Conservation (phyloP, 2,888 invertebrate genomes). For the Ernsta delagoae region DNA sequence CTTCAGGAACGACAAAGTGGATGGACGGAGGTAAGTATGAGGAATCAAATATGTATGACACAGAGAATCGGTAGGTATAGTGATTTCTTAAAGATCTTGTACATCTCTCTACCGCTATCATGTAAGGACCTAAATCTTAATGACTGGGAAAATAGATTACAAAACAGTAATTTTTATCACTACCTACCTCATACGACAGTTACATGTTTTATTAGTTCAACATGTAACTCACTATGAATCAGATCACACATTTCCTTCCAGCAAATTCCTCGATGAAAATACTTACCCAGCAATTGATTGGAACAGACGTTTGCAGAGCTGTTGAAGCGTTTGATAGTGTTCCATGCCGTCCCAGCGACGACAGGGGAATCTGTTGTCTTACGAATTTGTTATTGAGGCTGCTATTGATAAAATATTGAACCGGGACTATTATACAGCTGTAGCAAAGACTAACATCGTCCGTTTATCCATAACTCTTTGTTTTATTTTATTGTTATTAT, state of each 20-base stretch:
- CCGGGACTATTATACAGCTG: too few species aligned
- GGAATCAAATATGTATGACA: slow-evolving; percentile 37
- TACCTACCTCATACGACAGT: too few species aligned
- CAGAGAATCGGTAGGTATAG: slow-evolving; percentile 14
- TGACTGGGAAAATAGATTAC: too few species aligned
- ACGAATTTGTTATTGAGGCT: too few species aligned
- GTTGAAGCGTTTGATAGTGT: slow-evolving; percentile 60
- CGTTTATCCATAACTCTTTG: too few species aligned
- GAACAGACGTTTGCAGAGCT: slow-evolving; percentile 67
- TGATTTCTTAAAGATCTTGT: too few species aligned
- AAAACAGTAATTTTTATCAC: too few species aligned
- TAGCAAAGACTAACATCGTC: too few species aligned
- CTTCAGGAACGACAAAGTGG: slow-evolving; percentile 42
- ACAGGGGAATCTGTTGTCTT: slow-evolving; percentile 39
- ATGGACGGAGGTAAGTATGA: slow-evolving; percentile 23
- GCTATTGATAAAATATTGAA: too few species aligned
- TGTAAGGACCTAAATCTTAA: too few species aligned
- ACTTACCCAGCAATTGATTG: slow-evolving; percentile 47
- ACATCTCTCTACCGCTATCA: too few species aligned
- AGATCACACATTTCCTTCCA: slow-evolving; percentile 4
- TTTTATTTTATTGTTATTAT: too few species aligned
- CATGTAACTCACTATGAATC: neutral
- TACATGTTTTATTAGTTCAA: neutral
- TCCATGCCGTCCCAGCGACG: slow-evolving; percentile 48
- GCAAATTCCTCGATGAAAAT: slow-evolving; percentile 50